These are phyloP conservation scores for Artibeus lituratus DNA, from an alignment of 2,797 vertebrate species.

Conservation along the genomic window DNA sequence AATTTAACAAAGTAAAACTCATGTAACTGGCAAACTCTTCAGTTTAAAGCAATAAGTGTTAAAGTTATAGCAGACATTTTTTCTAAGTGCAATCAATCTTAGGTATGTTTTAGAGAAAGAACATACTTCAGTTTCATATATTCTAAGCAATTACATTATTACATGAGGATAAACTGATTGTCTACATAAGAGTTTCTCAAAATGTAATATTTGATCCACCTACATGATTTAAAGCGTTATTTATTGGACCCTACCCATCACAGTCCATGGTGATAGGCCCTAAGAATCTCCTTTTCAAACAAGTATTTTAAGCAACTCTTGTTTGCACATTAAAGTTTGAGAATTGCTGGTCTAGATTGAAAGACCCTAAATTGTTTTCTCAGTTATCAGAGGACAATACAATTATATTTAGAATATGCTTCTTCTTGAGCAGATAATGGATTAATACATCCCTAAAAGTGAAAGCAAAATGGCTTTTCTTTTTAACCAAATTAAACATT, in stretches of 20 bases:
- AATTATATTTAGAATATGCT: background rate
- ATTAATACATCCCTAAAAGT: background rate
- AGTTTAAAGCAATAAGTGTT: background rate
- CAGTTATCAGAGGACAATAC: background rate
- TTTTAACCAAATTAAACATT: background rate
- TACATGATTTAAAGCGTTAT: background rate
- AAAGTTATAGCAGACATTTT: background rate
- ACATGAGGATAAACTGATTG: background rate
- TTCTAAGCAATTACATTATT: background rate
- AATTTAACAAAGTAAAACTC: background rate
- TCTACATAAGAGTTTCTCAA: background rate
- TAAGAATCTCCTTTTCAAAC: background rate
- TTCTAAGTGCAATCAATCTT: background rate
- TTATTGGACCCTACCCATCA: background rate
- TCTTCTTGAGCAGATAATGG: background rate
- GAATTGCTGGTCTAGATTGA: background rate
- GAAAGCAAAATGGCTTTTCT: constrained; percentile 35
- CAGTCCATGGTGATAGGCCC: background rate
- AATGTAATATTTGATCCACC: background rate
- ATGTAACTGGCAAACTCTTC: background rate
- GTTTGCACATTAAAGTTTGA: background rate
- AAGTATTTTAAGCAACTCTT: background rate
- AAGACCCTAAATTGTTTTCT: background rate
- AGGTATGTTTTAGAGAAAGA: background rate
- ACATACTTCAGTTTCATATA: background rate